Evolutionary conservation across 2,113 vertebrate genomes (phyloP), one percentile per base, ranked within the genome.

Genomic region (Protobothrops mucrosquamatus): DNA sequence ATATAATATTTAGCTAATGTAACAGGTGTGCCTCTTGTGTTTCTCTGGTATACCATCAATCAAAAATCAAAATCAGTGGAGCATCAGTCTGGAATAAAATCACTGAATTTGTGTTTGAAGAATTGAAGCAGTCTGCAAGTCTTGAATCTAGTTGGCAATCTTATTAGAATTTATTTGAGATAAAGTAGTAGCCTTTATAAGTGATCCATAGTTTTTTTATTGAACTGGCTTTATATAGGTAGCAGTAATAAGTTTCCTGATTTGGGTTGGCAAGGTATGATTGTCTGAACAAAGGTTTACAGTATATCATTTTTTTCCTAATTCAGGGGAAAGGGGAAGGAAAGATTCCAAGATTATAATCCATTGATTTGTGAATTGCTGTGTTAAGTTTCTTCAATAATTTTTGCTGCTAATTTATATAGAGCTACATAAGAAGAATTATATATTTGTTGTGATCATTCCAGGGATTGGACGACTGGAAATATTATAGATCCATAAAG

Each of bases 61-160:
- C 61, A 69, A 69, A 69, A 69, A 69, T 69, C 48, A 1, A 93
- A 29, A 89, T 92, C 87, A 93, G 93, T 85, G 91, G 39, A 74
- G 91, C 61, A 94, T 91, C 59, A 92, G 52, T 88, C 8, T 34
- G 81, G 91, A n/a, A 92, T 92, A 56, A 87, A 90, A 55, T 34
- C 3, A 91, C 51, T 54, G 87, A 23, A 18, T 91, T 34, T 2
- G 18, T 90, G 23, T 46, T 90, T 34, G 11, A 51, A 87, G 34
- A 90, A 74, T 15, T 57, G n/a, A 51, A 2, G 39, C 24, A 24
- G 12, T 51, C 22, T 89, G 54, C 24, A 85, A 46, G 51, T 6
- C 48, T 20, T 56, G 29, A 54, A 48, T 43, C 29, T 86, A 34
- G 4, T 8, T 59, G 20, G 29, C 20, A 39, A 15, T 48, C 26